A percentile compares a stretch with the other conserved stretches of the same genome.
Evolutionary conservation across 2,797 vertebrate species (phyloP).

Genomic region (Harpagifer antarcticus): DNA sequence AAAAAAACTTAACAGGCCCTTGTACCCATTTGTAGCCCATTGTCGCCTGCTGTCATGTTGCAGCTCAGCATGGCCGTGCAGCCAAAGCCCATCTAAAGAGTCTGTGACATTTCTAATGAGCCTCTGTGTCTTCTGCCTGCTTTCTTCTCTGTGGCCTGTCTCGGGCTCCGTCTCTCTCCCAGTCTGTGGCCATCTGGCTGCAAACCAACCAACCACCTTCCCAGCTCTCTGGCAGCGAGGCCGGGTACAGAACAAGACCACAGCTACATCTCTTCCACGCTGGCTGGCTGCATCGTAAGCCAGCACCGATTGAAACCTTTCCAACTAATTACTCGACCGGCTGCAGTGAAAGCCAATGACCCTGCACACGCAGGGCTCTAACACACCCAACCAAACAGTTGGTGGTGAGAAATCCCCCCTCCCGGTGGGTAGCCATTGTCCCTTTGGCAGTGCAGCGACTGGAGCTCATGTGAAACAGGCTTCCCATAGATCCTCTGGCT

Average conservation of each 20-base stretch:
- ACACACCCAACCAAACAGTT: background rate
- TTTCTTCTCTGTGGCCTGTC: slow-evolving; percentile 24
- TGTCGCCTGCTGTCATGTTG: slow-evolving; percentile 46
- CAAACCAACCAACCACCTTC: background rate
- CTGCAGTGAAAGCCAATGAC: slow-evolving; percentile 1
- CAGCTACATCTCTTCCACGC: slow-evolving; percentile 5
- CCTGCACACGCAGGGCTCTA: background rate
- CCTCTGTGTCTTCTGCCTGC: slow-evolving; percentile 26
- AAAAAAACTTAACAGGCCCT: slow-evolving; percentile 19
- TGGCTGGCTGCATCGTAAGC: slow-evolving; percentile 10
- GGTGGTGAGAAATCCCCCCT: background rate
- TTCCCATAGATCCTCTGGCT: slow-evolving; percentile 42
- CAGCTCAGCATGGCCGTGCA: slow-evolving; percentile 33
- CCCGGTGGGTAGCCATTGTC: slow-evolving; percentile 35
- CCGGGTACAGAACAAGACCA: slow-evolving; percentile 8
- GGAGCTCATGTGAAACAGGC: slow-evolving; percentile 28
- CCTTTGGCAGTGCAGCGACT: slow-evolving; percentile 19
- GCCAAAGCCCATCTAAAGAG: slow-evolving; percentile 49
- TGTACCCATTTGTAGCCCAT: slow-evolving; percentile 34
- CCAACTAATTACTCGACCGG: slow-evolving; percentile 56
- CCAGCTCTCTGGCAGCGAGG: slow-evolving; percentile 8
- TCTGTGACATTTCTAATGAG: slow-evolving; percentile 53
- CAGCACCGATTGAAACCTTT: slow-evolving; percentile 46
- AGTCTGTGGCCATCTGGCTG: slow-evolving; percentile 12
- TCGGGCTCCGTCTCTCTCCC: slow-evolving; percentile 23